Evolutionary conservation across 2,797 vertebrate genomes (phyloP), one percentile per base, ranked within the genome.

Genomic region (Gallirallus australis): DNA sequence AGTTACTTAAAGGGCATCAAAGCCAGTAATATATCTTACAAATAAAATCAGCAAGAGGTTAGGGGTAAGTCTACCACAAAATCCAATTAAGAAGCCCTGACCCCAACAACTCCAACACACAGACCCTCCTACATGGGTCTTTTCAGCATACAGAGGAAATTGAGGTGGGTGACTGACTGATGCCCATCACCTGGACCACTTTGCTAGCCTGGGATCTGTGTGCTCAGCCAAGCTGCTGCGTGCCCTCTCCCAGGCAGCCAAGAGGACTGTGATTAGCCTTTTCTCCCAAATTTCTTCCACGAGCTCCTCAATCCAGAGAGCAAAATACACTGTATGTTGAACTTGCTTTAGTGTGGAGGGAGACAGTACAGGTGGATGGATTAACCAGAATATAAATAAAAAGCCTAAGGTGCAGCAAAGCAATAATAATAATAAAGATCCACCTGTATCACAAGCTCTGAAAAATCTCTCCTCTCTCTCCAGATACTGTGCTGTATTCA

Each of bases 81-180:
- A 10, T 2, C 6, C 14, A 61, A 11, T 6, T 2, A 66, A 13
- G 59, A 63, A 12, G 0, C 1, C 4, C 4, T 40, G 0, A 53
- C 4, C 11, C 8, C 20, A 70, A 6, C 3, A 72, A 1, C 16
- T 31, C 25, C 28, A 25, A 60, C 68, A 4, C 9, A 40, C 7
- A 42, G 2, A 13, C 7, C 5, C 9, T 42, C 7, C 23, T 39
- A 2, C 16, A 18, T 1, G 5, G 7, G 14, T 4, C 35, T 70
- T 72, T 64, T 64, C 21, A 83, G 6, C 1, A 5, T 17, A 39
- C 42, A 45, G 60, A 72, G n/a, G 40, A 57, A 57, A n/a, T 28
- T 42, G 17, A 42, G 48, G 27, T 0, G 2, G 30, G 18, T 53
- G 68, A 64, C 60, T 59, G 56, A 53, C 13, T 6, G 40, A 79